phyloP scores from a whole-genome alignment of 2,888 invertebrate genomes.

The Endotricha flammealis region DNA sequence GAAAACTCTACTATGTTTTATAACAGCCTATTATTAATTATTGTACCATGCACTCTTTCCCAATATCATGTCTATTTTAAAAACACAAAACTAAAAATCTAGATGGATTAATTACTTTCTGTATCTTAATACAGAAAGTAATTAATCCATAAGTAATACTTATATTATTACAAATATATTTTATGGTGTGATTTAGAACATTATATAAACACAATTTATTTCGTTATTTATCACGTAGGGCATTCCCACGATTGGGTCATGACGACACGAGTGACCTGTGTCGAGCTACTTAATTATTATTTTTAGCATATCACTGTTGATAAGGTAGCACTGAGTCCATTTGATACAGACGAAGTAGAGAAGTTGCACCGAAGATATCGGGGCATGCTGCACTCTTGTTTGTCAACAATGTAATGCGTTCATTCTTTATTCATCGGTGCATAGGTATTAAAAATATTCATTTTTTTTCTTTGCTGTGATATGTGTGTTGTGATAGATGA shows the following conservation, averaged over 20 bases:
- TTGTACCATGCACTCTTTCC: too few species aligned
- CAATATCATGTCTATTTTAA: too few species aligned
- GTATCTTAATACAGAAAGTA: too few species aligned
- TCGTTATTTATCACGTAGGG: too few species aligned
- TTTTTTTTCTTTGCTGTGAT: neutral
- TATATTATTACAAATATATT: too few species aligned
- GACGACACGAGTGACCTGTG: conserved; percentile 24
- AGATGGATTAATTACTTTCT: too few species aligned
- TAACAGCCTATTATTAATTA: too few species aligned
- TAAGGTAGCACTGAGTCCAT: conserved; percentile 37
- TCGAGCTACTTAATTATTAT: conserved; percentile 40
- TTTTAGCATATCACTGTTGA: conserved; percentile 65
- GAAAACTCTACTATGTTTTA: too few species aligned
- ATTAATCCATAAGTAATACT: too few species aligned
- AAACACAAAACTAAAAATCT: too few species aligned
- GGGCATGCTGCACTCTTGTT: conserved; percentile 20
- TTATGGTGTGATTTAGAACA: too few species aligned
- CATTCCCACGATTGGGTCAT: conserved; percentile 42
- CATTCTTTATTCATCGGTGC: neutral
- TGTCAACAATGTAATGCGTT: conserved; percentile 14
- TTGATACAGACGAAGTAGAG: conserved; percentile 30
- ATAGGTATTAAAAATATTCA: neutral
- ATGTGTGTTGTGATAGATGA: neutral
- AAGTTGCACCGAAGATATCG: conserved; percentile 41
- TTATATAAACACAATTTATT: too few species aligned